Evolutionary conservation across 2,113 vertebrate genomes (phyloP), one percentile per base, ranked within the genome.

Genomic region (cat (Felis catus)): DNA sequence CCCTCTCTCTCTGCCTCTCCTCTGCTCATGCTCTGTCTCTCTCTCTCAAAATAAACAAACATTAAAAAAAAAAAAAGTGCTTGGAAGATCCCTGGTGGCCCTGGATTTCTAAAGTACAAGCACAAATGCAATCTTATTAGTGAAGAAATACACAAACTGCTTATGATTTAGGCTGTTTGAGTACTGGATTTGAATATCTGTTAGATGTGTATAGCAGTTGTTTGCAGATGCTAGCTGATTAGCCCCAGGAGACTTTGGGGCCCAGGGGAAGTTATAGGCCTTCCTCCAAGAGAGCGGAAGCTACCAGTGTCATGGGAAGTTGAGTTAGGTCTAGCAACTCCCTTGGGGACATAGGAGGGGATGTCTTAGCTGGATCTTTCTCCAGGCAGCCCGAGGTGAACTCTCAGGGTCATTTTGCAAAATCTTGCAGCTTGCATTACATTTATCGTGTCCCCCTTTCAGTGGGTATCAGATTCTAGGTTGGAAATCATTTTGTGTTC

Each of bases 401-500:
- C 3, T 31, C 51, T 55, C 21, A 2, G 23, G 53, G 61, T 88
- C 41, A 73, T 63, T 68, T 45, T 63, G 83, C 48, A 82, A 85
- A 94, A 65, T 68, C 41, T 48, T n/a, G 16, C 14, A 5, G 27
- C 55, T 74, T 65, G 1, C 19, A 0, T 66, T 83, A 21, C 55
- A 48, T 88, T 39, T 61, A 11, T 70, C 15, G 23, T 61, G 8
- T 70, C 15, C 23, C 51, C 13, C 31, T 65, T 79, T 79, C 19
- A 21, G 19, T 63, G 21, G 9, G 7, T 63, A 13, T 74, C 1
- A 48, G 18, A 13, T 86, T 82, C 36, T 78, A 5, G 12, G 33
- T 79, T 73, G 58, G n/a, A 71, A 94, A 53, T 92, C 11, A 87
- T 87, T 86, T 90, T 92, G 53, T 41, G 33, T 82, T 82, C 74